These are phyloP conservation scores for Cephus nigrinus DNA, from an alignment of 2,888 invertebrate species.

Conservation along the genomic window DNA sequence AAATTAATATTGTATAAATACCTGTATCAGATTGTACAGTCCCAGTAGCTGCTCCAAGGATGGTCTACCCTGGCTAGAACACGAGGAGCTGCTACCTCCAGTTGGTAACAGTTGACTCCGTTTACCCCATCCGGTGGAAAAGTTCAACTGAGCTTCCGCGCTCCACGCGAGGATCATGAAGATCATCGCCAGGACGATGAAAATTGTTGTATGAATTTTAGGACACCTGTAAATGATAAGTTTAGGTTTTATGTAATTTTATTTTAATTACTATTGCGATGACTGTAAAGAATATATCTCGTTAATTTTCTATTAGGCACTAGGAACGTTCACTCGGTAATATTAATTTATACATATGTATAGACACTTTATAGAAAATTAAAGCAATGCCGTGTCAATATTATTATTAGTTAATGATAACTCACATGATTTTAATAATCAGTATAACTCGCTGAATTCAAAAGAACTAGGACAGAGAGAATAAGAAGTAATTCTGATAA, in stretches of 20 bases:
- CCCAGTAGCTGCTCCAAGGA: conserved; percentile 43
- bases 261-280: background rate
- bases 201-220: conserved; percentile 12
- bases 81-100: conserved; percentile 26
- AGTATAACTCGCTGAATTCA: background rate
- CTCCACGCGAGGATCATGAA: conserved; percentile 28
- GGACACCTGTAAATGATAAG: conserved; percentile 8
- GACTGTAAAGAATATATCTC: background rate
- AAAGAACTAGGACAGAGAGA: background rate
- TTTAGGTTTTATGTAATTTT: background rate
- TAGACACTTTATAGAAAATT: background rate
- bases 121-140: conserved; percentile 59
- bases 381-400: background rate
- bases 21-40: conserved; percentile 48
- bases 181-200: conserved; percentile 19
- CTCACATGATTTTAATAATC: background rate
- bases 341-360: background rate
- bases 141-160: conserved; percentile 50
- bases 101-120: conserved; percentile 36
- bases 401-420: background rate
- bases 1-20: background rate
- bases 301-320: background rate
- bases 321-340: background rate
- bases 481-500: background rate
- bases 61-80: conserved; percentile 32